Base-by-base conservation (phyloP, 2,113 vertebrate species). In the Ameiurus melas region DNA sequence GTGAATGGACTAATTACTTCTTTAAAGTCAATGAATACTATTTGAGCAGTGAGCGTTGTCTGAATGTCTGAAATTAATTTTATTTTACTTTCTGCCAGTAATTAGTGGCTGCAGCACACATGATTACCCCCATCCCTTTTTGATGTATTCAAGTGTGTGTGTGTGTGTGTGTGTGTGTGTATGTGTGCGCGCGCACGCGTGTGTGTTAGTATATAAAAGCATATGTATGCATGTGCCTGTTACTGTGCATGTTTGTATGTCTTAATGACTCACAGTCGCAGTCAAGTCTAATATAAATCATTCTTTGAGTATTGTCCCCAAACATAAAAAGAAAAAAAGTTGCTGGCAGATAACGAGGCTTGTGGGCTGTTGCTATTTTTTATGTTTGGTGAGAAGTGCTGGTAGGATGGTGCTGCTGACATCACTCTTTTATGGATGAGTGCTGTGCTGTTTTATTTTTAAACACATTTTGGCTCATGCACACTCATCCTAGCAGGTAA, bases 401-500 rank as follows among this genome's bases (percentile, higher is more conserved):
- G 62, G 62, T 68, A 39, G 78, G 79, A 58, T 60, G 64, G 79
- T 73, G 86, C 79, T 43, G 79, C 77, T 70, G 64, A 87, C 79
- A 68, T 87, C 86, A 87, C 33, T 71, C 13, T 19, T 58, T 58
- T 57, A 39, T 33, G 86, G 51, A 68, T 71, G 60, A 55, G 86
- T 83, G 79, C 64, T 36, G 36, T 70, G 51, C 17, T 58, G 79
- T 83, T 68, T 84, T 87, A 71, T 87, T 87, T 83, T 83, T 86
- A 64, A 75, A 86, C 71, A n/a, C 73, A 78, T 57, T 77, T 64
- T 58, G 85, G 85, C 85, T 86, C 73, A 64, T 60, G 58, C 30
- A 71, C 33, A 47, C 53, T 82, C 78, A 71, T 70, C 86, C 64
- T 71, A 57, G 27, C 79, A 58, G 51, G 79, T 81, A 87, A 87